phyloP scores from a whole-genome alignment of 2,888 invertebrate species.

The Gymnosoma rotundatum region DNA sequence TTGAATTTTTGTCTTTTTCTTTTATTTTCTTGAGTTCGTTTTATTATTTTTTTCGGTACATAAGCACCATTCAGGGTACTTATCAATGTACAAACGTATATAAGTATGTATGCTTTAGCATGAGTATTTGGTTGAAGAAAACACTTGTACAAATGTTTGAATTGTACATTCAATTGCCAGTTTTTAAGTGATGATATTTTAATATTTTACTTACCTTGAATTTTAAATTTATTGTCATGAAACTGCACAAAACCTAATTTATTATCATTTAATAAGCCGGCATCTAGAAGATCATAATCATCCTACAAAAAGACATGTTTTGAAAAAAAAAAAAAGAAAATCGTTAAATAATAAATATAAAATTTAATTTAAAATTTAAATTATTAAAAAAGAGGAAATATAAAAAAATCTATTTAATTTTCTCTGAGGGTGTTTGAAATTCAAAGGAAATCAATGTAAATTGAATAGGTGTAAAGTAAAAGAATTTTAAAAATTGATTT shows the following conservation, averaged over 20 bases:
- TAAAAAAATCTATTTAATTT: neutral
- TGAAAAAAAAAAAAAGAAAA: slow-evolving; percentile 1
- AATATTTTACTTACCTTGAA: slow-evolving; percentile 80
- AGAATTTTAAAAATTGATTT: too few species aligned
- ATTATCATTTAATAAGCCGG: slow-evolving; percentile 81
- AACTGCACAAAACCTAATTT: slow-evolving; percentile 82
- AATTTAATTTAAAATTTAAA: slow-evolving; percentile 66
- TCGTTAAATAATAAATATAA: slow-evolving; percentile 17
- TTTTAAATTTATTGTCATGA: slow-evolving; percentile 82
- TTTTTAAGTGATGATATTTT: slow-evolving; percentile 66
- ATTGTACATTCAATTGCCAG: slow-evolving; percentile 46
- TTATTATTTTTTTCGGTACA: slow-evolving; percentile 13
- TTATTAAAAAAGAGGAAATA: neutral
- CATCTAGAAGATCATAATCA: slow-evolving; percentile 81
- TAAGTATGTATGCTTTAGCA: neutral
- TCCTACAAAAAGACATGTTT: slow-evolving; percentile 76
- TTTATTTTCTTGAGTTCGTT: neutral
- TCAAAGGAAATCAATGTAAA: too few species aligned
- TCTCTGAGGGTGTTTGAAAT: too few species aligned
- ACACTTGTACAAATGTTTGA: slow-evolving; percentile 27
- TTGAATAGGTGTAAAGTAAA: neutral
- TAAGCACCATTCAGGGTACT: slow-evolving; percentile 49
- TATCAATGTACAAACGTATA: slow-evolving; percentile 5
- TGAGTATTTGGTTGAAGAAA: slow-evolving; percentile 7
- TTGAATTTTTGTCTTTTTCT: slow-evolving; percentile 42